These are phyloP conservation scores for Sepiola atlantica DNA, from an alignment of 2,888 invertebrate genomes.

Conservation along the genomic window DNA sequence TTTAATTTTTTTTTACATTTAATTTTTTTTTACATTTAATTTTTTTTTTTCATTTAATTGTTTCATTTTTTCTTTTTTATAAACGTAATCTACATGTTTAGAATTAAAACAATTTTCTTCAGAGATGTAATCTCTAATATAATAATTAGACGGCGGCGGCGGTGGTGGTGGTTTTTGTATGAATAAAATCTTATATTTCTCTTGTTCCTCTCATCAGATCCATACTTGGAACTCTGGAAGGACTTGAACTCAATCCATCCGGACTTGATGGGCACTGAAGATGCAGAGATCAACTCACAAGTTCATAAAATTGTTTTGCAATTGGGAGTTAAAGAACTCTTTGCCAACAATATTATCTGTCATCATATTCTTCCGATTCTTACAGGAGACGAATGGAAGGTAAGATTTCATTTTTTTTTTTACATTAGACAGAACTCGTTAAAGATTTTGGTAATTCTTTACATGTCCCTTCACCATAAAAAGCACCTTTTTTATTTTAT, in stretches of 20 bases:
- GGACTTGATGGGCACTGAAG: conserved; percentile 60
- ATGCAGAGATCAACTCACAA: conserved; percentile 69
- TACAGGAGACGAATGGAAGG: conserved; percentile 63
- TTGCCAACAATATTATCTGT: conserved; percentile 67
- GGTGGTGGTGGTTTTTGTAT: no score
- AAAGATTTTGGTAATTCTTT: background rate
- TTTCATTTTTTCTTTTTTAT: background rate
- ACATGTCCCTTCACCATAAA: no score
- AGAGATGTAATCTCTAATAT: background rate
- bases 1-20: background rate
- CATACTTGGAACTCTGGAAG: conserved; percentile 60
- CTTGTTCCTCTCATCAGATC: conserved; percentile 55
- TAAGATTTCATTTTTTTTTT: conserved; percentile 49
- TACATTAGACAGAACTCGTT: background rate
- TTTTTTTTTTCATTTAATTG: background rate
- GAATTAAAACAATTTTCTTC: background rate
- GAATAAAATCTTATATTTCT: background rate
- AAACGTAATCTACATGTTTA: background rate
- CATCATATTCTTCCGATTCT: conserved; percentile 71
- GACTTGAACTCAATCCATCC: conserved; percentile 68
- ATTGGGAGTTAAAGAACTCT: conserved; percentile 64
- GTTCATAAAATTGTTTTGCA: conserved; percentile 65
- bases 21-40: background rate
- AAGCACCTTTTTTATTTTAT: no score
- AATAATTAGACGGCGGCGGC: no score